Base-by-base conservation (phyloP, 2,888 invertebrate genomes). In the Rhyacophila evoluta region DNA sequence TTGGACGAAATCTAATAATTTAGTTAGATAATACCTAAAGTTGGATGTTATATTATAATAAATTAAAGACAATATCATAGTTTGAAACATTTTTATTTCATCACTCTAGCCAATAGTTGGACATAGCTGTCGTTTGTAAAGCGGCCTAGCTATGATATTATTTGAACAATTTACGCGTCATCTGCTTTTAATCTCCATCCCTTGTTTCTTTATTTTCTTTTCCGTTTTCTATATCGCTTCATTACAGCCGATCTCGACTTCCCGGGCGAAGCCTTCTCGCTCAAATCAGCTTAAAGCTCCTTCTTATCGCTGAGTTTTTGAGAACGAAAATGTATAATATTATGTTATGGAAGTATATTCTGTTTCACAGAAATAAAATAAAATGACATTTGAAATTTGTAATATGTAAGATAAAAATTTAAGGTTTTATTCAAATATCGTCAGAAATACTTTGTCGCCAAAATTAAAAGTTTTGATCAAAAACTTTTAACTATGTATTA, bases 111-210 rank as follows among this genome's bases (percentile, higher is more conserved):
- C 25, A 10, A 55, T 19, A 19, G 55, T 55, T 12, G 19, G 2
- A 5, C 55, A 2, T 8, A 15, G 10, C 55, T 25, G 0, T 1
- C 19, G 25, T 55, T 55, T 55, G 55, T 25, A 55, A 55, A 55
- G 8, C 55, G 55, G 55, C 55, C 55, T 55, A 55, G 55, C 55
- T 55, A 55, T 37, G 55, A 69, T 75, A 74, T 78, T 78, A 75
- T 78, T 75, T 70, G 41, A 33, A 38, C 74, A 78, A 78, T 78
- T 78, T 78, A 78, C 78, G 75, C 78, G 78, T 78, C 78, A 78
- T 78, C 78, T 78, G 78, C 78, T 78, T 78, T 78, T 78, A 78
- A 78, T 78, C 78, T 71, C 36, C 69, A 70, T n/a, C 70, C 72
- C 55, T 55, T 55, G 55, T 55, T 55, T 55, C 55, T 72, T 68